Percentiles rank a stretch among this genome's conserved stretches.
phyloP scores from a whole-genome alignment of 2,113 vertebrate species.

The Ardeotis arabs region DNA sequence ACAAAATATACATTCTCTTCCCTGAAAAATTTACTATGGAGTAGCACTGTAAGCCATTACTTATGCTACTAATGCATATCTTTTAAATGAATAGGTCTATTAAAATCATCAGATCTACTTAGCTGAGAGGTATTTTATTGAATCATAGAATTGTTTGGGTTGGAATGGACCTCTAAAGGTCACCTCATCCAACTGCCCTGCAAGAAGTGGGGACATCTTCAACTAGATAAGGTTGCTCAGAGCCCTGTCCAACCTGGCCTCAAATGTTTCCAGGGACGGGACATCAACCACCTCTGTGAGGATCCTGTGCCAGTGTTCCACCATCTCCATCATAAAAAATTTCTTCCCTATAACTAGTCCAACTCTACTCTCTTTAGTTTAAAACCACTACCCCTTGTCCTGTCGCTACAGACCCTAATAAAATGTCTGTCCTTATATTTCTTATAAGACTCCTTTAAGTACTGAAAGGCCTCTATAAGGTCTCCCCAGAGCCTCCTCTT shows the following conservation, averaged over 20 bases:
- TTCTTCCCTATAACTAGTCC: not conserved
- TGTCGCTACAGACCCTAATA: not conserved
- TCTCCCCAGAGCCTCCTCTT: not conserved
- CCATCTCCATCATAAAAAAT: not conserved
- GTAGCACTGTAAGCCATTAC: not conserved
- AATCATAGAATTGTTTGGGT: not conserved
- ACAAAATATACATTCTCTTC: not conserved
- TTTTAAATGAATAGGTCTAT: not conserved
- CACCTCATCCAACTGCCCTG: not conserved
- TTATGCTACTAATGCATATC: not conserved
- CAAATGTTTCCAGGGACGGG: not conserved
- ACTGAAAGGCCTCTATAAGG: not conserved
- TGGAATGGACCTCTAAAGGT: not conserved
- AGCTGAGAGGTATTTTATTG: fast-evolving
- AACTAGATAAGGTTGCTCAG: not conserved
- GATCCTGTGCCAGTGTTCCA: not conserved
- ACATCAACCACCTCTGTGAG: not conserved
- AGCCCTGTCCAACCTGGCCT: not conserved
- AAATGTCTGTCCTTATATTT: not conserved
- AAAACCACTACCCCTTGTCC: not conserved
- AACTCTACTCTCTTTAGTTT: not conserved
- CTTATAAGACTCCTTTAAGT: not conserved
- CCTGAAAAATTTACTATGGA: not conserved
- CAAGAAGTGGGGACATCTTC: not conserved
- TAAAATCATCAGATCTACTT: not conserved